These are phyloP conservation scores for Noctuana brunneofusca DNA, from an alignment of 2,888 invertebrate genomes.

Conservation along the genomic window DNA sequence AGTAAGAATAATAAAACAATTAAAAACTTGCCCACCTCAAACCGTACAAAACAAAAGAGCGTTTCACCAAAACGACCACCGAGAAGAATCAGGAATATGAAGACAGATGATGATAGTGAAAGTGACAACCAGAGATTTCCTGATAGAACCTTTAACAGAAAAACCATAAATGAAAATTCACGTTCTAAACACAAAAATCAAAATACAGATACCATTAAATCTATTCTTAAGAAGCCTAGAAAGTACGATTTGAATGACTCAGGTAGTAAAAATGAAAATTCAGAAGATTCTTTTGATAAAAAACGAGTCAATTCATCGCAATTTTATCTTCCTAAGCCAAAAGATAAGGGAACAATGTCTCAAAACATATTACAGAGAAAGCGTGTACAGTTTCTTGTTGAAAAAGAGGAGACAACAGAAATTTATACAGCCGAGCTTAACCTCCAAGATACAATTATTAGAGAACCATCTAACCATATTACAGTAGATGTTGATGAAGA, in stretches of 20 bases:
- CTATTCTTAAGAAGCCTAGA: conserved; percentile 83
- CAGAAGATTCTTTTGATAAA: conserved; percentile 59
- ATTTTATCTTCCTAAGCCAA: conserved; percentile 85
- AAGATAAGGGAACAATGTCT: conserved; percentile 60
- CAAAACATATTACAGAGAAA: conserved; percentile 81
- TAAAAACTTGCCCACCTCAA: conserved; percentile 55
- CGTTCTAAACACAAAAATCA: conserved; percentile 63
- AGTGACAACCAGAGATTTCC: conserved; percentile 73
- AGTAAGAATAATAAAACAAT: conserved; percentile 68
- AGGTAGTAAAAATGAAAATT: conserved; percentile 55
- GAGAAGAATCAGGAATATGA: conserved; percentile 77
- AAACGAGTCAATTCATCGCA: conserved; percentile 75
- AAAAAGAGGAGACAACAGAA: conserved; percentile 82
- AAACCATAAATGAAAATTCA: conserved; percentile 51
- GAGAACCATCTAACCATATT: conserved; percentile 47
- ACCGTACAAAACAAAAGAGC: conserved; percentile 72
- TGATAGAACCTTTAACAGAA: conserved; percentile 61
- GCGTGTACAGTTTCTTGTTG: conserved; percentile 88
- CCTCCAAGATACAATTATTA: conserved; percentile 61
- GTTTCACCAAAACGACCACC: conserved; percentile 86
- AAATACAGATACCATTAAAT: conserved; percentile 79
- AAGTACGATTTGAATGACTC: conserved; percentile 61
- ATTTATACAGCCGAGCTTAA: conserved; percentile 78
- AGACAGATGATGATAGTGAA: conserved; percentile 77
- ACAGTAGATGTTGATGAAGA: conserved; percentile 47